Evolutionary conservation across 2,888 invertebrate genomes (phyloP).

Genomic region (Chrysopilus asiliformis): DNA sequence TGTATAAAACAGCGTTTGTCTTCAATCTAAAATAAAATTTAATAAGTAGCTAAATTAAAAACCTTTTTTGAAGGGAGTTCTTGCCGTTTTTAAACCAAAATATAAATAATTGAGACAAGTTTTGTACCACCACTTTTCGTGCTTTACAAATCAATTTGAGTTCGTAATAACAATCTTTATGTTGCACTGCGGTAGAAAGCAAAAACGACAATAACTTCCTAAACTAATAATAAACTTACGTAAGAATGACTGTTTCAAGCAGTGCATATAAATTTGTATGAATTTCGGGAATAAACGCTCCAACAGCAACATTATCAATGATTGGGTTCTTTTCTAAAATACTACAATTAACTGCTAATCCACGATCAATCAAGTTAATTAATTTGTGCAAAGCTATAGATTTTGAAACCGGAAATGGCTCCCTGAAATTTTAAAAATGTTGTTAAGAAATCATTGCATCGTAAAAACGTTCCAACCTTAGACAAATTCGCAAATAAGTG

Average conservation of each 20-base stretch:
- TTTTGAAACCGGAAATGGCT: conserved; percentile 27
- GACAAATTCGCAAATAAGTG: conserved; percentile 16
- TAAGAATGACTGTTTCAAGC: conserved; percentile 19
- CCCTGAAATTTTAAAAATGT: conserved; percentile 17
- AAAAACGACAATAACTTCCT: conserved; percentile 1
- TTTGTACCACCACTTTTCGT: too few relatives aligned
- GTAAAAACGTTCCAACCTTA: too few relatives aligned
- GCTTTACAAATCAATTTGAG: too few relatives aligned
- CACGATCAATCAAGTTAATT: conserved; percentile 22
- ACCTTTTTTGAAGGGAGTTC: too few relatives aligned
- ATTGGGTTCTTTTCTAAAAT: conserved; percentile 21
- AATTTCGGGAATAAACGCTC: conserved; percentile 21
- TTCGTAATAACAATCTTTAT: too few relatives aligned
- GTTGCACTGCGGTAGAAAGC: too few relatives aligned
- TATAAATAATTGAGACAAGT: too few relatives aligned
- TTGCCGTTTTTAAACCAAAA: too few relatives aligned
- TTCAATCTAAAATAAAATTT: conserved; percentile 19
- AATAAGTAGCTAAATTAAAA: too few relatives aligned
- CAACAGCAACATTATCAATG: conserved; percentile 23
- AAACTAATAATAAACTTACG: conserved; percentile 18
- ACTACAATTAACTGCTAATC: conserved; percentile 22
- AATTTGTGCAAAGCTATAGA: conserved; percentile 22
- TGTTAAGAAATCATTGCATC: too few relatives aligned
- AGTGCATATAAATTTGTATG: conserved; percentile 22
- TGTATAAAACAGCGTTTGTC: conserved; percentile 21